phyloP scores from a whole-genome alignment of 2,113 vertebrate genomes.

The Dasyornis broadbenti region DNA sequence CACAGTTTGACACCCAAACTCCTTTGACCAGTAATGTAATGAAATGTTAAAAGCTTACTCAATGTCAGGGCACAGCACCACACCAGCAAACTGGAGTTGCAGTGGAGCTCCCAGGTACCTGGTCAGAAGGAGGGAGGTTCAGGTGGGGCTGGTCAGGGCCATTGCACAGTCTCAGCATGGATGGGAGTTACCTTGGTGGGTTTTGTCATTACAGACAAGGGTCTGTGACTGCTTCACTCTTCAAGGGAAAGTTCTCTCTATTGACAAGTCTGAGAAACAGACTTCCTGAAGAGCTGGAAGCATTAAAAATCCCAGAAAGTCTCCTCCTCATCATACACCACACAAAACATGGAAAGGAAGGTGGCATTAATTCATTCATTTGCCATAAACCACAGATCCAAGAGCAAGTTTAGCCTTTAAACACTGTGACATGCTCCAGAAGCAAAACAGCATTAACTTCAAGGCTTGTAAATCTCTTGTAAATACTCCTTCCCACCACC shows the following conservation, averaged over 20 bases:
- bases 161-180: background rate
- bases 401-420: background rate
- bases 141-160: background rate
- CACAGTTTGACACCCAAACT: background rate
- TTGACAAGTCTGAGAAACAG: background rate
- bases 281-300: background rate
- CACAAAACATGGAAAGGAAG: background rate
- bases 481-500: background rate
- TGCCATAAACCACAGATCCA: background rate
- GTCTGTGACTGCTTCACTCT: background rate
- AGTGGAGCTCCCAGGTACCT: background rate
- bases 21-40: background rate
- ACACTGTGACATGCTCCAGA: background rate
- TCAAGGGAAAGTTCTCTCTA: background rate
- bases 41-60: background rate
- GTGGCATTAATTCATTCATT: background rate
- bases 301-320: background rate
- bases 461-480: background rate
- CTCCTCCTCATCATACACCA: background rate
- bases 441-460: background rate
- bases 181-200: background rate
- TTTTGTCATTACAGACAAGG: background rate
- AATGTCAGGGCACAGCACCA: accelerated
- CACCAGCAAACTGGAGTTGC: background rate
- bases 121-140: background rate